Conservation (phyloP, 2,797 vertebrate species). For the Anguilla megastoma region DNA sequence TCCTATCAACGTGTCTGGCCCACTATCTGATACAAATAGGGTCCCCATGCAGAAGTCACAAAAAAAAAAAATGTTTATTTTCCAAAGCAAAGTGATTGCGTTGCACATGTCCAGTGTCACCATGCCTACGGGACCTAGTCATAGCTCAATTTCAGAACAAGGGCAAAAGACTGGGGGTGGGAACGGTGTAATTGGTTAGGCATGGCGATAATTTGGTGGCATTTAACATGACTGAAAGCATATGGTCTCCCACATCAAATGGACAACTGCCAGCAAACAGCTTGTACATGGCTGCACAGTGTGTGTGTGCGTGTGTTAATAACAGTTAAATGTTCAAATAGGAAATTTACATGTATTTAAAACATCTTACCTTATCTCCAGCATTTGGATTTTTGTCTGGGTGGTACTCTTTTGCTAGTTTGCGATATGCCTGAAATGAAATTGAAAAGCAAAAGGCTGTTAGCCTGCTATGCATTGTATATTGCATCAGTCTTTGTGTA, state of each 20-base stretch:
- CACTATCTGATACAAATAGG: background rate
- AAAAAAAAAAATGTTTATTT: background rate
- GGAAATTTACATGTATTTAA: background rate
- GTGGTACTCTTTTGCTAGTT: slow-evolving; percentile 95
- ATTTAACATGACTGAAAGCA: background rate
- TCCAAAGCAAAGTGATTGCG: background rate
- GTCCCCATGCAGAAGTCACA: background rate
- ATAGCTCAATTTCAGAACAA: background rate
- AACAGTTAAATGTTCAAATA: background rate
- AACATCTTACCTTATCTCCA: slow-evolving; percentile 87
- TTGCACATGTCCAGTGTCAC: background rate
- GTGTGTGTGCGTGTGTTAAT: background rate
- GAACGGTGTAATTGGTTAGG: background rate
- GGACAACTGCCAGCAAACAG: background rate
- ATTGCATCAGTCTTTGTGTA: background rate
- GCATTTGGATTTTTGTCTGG: slow-evolving; percentile 98
- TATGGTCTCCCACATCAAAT: background rate
- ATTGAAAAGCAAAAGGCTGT: slow-evolving; percentile 4
- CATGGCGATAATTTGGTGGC: background rate
- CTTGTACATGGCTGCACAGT: background rate
- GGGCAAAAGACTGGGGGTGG: background rate
- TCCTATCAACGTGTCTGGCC: background rate
- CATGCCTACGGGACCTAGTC: background rate
- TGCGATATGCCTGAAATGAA: slow-evolving; percentile 84
- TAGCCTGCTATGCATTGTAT: background rate